These are phyloP conservation scores for Hyperoplus immaculatus DNA, from an alignment of 2,797 vertebrate genomes.

Conservation along the genomic window DNA sequence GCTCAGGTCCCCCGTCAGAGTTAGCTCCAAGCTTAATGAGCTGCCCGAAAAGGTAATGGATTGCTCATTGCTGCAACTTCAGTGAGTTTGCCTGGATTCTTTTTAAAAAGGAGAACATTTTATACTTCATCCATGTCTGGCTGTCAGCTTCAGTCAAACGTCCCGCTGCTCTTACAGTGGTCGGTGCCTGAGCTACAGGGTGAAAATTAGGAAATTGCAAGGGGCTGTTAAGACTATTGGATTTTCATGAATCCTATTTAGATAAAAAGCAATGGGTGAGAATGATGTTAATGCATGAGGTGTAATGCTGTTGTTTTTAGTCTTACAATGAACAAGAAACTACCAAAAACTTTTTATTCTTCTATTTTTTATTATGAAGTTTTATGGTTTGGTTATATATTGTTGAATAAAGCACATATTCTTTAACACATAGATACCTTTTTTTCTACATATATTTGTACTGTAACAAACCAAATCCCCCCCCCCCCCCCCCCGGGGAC, in stretches of 20 bases:
- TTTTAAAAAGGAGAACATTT: slow-evolving; percentile 44
- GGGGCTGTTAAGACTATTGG: slow-evolving; percentile 1
- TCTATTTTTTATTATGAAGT: no score
- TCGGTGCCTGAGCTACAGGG: slow-evolving; percentile 15
- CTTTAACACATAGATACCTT: no score
- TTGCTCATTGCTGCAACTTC: slow-evolving; percentile 68
- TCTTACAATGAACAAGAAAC: background rate
- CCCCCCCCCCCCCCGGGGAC: no score
- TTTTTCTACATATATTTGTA: no score
- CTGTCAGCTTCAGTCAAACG: slow-evolving; percentile 52
- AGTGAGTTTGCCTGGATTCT: slow-evolving; percentile 37
- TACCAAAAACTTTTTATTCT: no score
- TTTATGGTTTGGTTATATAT: no score
- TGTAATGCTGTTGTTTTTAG: background rate
- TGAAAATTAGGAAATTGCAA: slow-evolving; percentile 23
- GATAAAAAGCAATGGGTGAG: slow-evolving; percentile 4
- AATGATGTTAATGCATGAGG: background rate
- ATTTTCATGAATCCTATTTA: slow-evolving; percentile 22
- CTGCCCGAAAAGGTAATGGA: slow-evolving; percentile 68
- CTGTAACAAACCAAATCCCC: no score
- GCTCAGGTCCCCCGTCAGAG: slow-evolving; percentile 52
- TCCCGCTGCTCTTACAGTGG: slow-evolving; percentile 7
- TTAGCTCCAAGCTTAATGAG: slow-evolving; percentile 70
- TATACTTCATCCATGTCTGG: slow-evolving; percentile 37
- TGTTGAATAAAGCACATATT: no score